Percentiles rank a stretch among this genome's conserved stretches.
Evolutionary conservation across 2,797 vertebrate species (phyloP).

Genomic region (Hapalemur alaotrensis): DNA sequence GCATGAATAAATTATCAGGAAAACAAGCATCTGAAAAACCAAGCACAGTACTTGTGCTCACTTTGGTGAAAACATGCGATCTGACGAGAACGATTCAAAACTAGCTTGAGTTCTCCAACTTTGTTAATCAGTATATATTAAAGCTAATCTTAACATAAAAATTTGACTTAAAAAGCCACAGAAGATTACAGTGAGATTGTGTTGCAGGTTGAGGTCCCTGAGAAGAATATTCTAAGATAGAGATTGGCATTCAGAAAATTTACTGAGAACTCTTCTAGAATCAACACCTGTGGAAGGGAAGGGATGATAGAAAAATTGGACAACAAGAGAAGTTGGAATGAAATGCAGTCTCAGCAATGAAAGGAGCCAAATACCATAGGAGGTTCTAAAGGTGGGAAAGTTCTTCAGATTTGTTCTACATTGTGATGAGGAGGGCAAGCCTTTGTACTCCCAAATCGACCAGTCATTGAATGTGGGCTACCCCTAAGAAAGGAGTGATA

Average conservation of each 20-base stretch:
- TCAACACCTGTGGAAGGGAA: neutral
- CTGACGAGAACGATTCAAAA: neutral
- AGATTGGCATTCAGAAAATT: neutral
- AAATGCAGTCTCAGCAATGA: neutral
- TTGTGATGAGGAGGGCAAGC: neutral
- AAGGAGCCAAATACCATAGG: neutral
- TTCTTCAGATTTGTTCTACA: neutral
- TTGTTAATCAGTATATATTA: neutral
- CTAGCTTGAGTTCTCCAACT: neutral
- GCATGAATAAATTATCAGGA: neutral
- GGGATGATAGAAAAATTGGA: neutral
- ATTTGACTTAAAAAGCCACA: neutral
- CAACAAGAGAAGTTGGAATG: neutral
- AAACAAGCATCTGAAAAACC: neutral
- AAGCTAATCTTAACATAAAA: neutral
- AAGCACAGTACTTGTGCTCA: neutral
- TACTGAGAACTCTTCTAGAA: neutral
- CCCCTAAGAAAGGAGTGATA: neutral
- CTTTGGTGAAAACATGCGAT: neutral
- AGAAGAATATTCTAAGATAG: neutral
- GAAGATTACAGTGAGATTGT: neutral
- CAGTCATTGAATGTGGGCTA: neutral
- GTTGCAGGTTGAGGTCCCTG: neutral
- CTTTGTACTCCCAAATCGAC: neutral
- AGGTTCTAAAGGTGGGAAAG: neutral